Percentiles rank a stretch among this genome's conserved stretches.
Evolutionary conservation across 2,888 invertebrate genomes (phyloP).

Genomic region (Lysandra bellargus): DNA sequence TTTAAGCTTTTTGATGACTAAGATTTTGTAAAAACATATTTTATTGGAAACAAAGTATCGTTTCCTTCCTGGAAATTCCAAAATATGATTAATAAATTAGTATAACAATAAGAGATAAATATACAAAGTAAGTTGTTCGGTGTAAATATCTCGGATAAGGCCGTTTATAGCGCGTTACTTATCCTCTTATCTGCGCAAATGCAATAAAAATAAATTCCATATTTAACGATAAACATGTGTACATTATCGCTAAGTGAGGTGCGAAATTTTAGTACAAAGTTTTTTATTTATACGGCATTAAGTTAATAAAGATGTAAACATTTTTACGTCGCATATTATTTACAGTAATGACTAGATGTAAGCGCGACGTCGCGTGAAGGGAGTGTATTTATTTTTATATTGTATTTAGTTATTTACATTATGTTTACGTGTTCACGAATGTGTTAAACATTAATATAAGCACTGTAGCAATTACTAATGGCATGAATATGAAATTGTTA

Average conservation of each 20-base stretch:
- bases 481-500: background rate
- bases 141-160: conserved; percentile 4
- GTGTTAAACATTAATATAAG: background rate
- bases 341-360: background rate
- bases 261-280: background rate
- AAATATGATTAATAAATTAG: background rate
- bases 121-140: background rate
- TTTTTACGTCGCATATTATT: conserved; percentile 12
- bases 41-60: background rate
- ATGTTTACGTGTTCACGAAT: background rate
- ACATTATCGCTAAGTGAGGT: conserved; percentile 25
- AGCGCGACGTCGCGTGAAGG: background rate
- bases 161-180: conserved; percentile 7
- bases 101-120: background rate
- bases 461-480: background rate
- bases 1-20: no score
- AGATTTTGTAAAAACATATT: no score
- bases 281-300: conserved; percentile 23
- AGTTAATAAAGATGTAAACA: conserved; percentile 24
- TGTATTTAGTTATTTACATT: background rate
- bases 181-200: background rate
- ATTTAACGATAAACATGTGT: conserved; percentile 25
- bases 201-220: conserved; percentile 29
- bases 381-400: background rate
- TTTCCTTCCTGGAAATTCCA: background rate